Evolutionary conservation across 2,797 vertebrate genomes (phyloP).

Genomic region (Hipposideros larvatus): DNA sequence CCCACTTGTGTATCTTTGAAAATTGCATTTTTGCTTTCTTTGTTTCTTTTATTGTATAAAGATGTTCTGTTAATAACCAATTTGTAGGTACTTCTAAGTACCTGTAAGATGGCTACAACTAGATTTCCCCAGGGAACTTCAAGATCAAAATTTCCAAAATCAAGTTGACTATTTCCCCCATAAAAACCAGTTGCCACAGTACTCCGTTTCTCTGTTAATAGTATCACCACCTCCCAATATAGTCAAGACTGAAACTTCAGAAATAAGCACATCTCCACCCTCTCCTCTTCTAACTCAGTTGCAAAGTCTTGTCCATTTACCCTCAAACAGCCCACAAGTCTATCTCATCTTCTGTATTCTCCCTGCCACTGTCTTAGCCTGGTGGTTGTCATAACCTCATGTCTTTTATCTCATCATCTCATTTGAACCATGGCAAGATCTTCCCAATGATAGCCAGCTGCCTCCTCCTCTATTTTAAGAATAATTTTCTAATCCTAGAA

Average conservation of each 20-base stretch:
- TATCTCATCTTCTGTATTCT: background rate
- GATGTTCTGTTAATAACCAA: conserved; percentile 18
- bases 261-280: background rate
- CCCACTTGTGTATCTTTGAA: conserved; percentile 13
- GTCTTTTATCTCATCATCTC: conserved; percentile 7
- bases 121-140: conserved; percentile 36
- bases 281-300: background rate
- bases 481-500: background rate
- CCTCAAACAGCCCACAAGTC: background rate
- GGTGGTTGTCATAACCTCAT: background rate
- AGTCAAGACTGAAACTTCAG: background rate
- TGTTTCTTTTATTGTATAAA: conserved; percentile 16
- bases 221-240: background rate
- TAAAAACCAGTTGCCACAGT: background rate
- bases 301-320: background rate
- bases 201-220: background rate
- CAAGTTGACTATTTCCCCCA: background rate
- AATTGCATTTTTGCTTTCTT: background rate
- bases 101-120: background rate
- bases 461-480: background rate
- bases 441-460: background rate
- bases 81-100: conserved; percentile 45
- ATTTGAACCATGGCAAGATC: background rate
- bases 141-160: conserved; percentile 30
- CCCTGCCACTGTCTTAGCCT: background rate